A percentile compares a stretch with the other conserved stretches of the same genome.
These are phyloP conservation scores for Marcusenius ussheri DNA, from an alignment of 2,113 vertebrate genomes.

Conservation along the genomic window DNA sequence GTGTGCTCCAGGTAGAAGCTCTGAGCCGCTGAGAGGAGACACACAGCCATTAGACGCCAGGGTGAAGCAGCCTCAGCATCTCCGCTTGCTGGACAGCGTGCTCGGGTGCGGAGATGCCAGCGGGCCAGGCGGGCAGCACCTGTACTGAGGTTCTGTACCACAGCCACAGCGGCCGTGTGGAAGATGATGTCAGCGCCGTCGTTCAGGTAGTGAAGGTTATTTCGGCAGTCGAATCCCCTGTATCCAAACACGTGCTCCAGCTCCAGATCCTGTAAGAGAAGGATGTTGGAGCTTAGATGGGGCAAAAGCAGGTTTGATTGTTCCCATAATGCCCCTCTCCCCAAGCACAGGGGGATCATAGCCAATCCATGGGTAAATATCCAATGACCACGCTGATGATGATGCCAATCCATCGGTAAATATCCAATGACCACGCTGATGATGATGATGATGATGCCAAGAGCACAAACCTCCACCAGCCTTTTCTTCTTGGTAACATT, in stretches of 20 bases:
- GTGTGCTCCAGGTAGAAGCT: conserved; percentile 98
- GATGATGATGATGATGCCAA: not conserved
- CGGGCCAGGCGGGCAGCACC: not conserved
- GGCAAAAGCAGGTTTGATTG: not conserved
- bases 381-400: not conserved
- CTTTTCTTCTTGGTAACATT: conserved; percentile 89
- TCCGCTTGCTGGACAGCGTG: not conserved
- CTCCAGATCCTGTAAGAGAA: conserved; percentile 69
- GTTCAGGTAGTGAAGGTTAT: conserved; percentile 97
- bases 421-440: too few species aligned
- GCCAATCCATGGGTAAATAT: not conserved
- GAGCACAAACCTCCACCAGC: conserved; percentile 73
- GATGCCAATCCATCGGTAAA: too few species aligned
- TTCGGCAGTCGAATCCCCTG: conserved; percentile 92
- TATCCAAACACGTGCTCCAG: conserved; percentile 95
- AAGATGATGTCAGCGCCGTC: conserved; percentile 89
- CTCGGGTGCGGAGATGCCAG: not conserved
- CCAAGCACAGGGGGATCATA: not conserved
- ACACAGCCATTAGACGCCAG: not conserved
- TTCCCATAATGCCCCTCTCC: not conserved
- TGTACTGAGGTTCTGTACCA: conserved; percentile 77
- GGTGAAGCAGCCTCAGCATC: not conserved
- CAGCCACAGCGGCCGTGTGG: conserved; percentile 78
- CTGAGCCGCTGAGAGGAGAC: conserved; percentile 70
- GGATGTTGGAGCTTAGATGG: not conserved